Percentiles rank a stretch among this genome's conserved stretches.
Conservation (phyloP, 2,113 vertebrate species). For the Eulacestoma nigropectus region DNA sequence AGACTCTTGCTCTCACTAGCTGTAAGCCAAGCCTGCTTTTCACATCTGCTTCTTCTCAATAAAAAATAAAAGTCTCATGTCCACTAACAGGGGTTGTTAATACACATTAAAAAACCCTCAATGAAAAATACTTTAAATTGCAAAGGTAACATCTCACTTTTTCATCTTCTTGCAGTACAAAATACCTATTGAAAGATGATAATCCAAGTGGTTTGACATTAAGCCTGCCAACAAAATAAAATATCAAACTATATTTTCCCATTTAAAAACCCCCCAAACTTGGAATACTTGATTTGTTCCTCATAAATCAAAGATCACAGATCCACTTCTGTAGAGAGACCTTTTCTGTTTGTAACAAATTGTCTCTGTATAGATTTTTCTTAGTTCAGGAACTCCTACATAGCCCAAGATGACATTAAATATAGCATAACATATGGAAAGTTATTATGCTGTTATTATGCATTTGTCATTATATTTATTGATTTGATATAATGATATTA, state of each 20-base stretch:
- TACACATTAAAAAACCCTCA: background rate
- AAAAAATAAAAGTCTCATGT: background rate
- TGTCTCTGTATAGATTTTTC: background rate
- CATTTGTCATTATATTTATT: background rate
- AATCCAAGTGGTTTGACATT: background rate
- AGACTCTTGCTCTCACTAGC: constrained; percentile 56
- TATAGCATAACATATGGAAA: background rate
- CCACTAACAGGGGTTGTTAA: background rate
- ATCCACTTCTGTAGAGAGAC: background rate
- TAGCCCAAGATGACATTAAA: background rate
- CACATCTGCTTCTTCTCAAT: background rate
- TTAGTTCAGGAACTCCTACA: background rate
- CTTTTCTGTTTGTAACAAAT: background rate
- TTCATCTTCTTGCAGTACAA: background rate
- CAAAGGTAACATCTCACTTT: background rate
- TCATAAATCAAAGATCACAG: background rate
- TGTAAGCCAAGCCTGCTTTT: background rate
- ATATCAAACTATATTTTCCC: background rate
- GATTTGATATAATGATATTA: background rate
- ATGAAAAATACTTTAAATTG: background rate
- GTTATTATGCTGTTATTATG: background rate
- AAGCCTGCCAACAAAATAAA: background rate
- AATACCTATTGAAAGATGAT: background rate
- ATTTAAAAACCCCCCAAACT: background rate
- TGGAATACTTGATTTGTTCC: background rate